Percentiles rank a stretch among this genome's conserved stretches.
phyloP scores from a whole-genome alignment of 2,888 invertebrate species.

The Agrilus mali region DNA sequence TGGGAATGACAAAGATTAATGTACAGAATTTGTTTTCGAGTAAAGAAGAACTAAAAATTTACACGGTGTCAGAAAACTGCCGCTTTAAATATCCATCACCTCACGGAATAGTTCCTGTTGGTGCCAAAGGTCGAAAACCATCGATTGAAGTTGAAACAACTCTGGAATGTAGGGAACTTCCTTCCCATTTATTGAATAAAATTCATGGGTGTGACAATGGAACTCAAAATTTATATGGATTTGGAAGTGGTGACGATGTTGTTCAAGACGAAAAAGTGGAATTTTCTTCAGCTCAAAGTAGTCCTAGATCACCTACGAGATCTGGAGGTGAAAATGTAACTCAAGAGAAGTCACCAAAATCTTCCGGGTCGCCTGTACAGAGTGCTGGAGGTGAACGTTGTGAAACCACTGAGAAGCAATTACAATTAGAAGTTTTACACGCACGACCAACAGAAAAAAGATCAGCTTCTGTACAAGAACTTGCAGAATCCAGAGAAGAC shows the following conservation, averaged over 20 bases:
- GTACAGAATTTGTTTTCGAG: slow-evolving; percentile 15
- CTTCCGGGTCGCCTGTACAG: too few relatives aligned
- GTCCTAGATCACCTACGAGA: too few relatives aligned
- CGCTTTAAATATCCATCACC: slow-evolving; percentile 15
- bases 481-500: too few relatives aligned
- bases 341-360: too few relatives aligned
- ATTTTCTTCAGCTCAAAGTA: too few relatives aligned
- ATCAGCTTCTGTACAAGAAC: too few relatives aligned
- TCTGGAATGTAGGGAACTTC: slow-evolving; percentile 8
- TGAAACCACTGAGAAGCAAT: too few relatives aligned
- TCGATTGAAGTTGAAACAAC: slow-evolving; percentile 20
- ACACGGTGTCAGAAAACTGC: slow-evolving; percentile 8
- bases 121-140: slow-evolving; percentile 18
- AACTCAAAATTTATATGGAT: too few relatives aligned
- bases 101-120: slow-evolving; percentile 20
- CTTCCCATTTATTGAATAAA: neutral
- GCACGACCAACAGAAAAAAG: too few relatives aligned
- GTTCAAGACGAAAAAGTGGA: neutral
- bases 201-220: neutral
- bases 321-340: too few relatives aligned
- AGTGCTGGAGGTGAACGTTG: too few relatives aligned
- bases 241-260: slow-evolving; percentile 1
- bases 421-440: too few relatives aligned
- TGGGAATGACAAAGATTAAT: slow-evolving; percentile 24
- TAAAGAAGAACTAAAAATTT: slow-evolving; percentile 7